phyloP scores from a whole-genome alignment of 2,797 vertebrate genomes.

The Cuniculus paca region DNA sequence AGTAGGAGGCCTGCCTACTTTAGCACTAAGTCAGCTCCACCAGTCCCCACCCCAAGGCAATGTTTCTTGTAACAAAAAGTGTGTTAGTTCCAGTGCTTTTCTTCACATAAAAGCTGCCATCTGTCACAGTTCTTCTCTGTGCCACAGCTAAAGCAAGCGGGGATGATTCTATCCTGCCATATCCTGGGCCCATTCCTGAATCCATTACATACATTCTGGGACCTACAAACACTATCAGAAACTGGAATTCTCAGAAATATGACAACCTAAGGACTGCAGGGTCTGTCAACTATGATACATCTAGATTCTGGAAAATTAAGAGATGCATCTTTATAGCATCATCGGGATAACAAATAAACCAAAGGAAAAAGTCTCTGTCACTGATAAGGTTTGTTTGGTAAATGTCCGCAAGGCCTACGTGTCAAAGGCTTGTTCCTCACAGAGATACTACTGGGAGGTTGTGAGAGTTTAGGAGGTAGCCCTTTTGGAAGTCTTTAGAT shows the following conservation, averaged over 20 bases:
- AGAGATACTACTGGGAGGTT: not conserved
- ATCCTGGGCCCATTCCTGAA: not conserved
- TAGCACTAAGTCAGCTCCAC: too few species aligned
- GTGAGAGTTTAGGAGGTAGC: not conserved
- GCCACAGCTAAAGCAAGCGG: not conserved
- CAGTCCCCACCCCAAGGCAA: not conserved
- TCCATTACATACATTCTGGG: not conserved
- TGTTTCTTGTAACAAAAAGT: not conserved
- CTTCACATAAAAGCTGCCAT: not conserved
- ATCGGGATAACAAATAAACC: not conserved
- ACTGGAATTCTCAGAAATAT: not conserved
- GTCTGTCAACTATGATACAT: not conserved
- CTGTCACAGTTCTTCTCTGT: not conserved
- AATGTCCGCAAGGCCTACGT: too few species aligned
- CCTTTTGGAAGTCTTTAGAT: not conserved
- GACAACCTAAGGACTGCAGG: not conserved
- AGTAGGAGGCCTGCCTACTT: not conserved
- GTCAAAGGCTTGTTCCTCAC: too few species aligned
- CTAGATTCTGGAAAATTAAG: not conserved
- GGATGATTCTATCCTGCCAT: not conserved
- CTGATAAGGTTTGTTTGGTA: not conserved
- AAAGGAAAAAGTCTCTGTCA: not conserved
- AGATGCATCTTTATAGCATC: not conserved
- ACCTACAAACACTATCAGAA: not conserved
- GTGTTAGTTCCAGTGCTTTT: not conserved